Evolutionary conservation across 2,113 vertebrate genomes (phyloP).

Genomic region (Copsychus sechellarum): DNA sequence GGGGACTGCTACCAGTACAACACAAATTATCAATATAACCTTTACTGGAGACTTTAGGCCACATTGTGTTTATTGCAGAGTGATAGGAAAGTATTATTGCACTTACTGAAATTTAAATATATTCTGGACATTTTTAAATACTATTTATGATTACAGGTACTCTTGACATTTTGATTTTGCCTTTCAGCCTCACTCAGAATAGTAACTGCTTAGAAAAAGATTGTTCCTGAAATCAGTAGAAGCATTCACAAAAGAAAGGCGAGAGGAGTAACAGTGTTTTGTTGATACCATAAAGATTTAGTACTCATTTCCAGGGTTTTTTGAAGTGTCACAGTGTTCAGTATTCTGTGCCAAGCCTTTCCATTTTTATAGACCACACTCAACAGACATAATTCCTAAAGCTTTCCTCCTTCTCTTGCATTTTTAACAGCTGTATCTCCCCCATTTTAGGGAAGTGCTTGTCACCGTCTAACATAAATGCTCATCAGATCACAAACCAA

Average conservation of each 20-base stretch:
- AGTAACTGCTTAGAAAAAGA: background rate
- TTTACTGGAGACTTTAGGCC: background rate
- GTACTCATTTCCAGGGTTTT: background rate
- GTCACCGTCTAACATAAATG: conserved; percentile 13
- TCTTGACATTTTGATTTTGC: background rate
- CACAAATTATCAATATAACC: background rate
- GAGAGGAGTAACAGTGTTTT: background rate
- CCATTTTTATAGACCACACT: background rate
- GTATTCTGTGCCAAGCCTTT: background rate
- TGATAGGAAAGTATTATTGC: background rate
- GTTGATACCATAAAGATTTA: background rate
- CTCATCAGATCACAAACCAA: conserved; percentile 32
- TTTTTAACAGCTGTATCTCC: background rate
- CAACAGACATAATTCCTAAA: background rate
- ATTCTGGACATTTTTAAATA: background rate
- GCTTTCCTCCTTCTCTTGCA: background rate
- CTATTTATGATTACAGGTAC: background rate
- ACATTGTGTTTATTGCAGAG: background rate
- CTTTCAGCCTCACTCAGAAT: background rate
- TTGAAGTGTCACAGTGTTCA: background rate
- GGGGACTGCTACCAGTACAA: background rate
- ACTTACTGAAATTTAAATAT: background rate
- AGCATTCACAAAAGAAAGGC: background rate
- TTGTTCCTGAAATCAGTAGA: background rate
- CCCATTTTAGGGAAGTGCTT: conserved; percentile 48